Conservation (phyloP, 2,888 invertebrate genomes). For the Ceraclea dissimilis region DNA sequence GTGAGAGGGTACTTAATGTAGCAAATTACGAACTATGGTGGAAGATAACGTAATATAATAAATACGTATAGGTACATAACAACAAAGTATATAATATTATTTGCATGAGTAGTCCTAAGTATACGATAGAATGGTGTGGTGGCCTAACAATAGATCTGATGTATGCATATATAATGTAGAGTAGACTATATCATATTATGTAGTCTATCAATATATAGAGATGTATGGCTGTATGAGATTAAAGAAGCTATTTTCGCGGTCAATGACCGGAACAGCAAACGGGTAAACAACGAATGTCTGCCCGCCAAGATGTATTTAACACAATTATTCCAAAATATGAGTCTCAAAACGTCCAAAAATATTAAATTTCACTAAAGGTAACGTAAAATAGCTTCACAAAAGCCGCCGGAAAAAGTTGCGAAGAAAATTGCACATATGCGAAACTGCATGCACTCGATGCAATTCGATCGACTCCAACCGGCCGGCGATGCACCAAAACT, state of each 20-base stretch:
- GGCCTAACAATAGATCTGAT: conserved; percentile 35
- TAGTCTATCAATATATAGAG: conserved; percentile 15
- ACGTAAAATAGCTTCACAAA: neutral
- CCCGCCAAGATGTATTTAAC: conserved; percentile 13
- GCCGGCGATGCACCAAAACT: conserved; percentile 24
- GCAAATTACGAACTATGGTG: neutral
- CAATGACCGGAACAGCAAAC: conserved; percentile 51
- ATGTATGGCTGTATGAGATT: conserved; percentile 30
- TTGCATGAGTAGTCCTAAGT: neutral
- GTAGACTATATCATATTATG: neutral
- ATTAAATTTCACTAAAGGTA: neutral
- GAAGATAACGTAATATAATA: neutral
- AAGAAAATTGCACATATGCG: conserved; percentile 15
- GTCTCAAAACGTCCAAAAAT: neutral
- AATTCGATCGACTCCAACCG: conserved; percentile 23
- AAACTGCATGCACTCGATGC: conserved; percentile 23
- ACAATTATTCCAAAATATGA: neutral
- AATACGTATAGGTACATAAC: neutral
- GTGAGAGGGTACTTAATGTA: neutral
- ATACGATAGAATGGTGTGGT: conserved; percentile 28
- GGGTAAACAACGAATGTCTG: conserved; percentile 39
- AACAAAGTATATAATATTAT: neutral
- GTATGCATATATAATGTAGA: neutral
- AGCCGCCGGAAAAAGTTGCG: conserved; percentile 2
- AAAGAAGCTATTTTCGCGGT: conserved; percentile 42